phyloP scores from a whole-genome alignment of 1,140 invertebrate genomes.

The Leptinotarsa lineolata region DNA sequence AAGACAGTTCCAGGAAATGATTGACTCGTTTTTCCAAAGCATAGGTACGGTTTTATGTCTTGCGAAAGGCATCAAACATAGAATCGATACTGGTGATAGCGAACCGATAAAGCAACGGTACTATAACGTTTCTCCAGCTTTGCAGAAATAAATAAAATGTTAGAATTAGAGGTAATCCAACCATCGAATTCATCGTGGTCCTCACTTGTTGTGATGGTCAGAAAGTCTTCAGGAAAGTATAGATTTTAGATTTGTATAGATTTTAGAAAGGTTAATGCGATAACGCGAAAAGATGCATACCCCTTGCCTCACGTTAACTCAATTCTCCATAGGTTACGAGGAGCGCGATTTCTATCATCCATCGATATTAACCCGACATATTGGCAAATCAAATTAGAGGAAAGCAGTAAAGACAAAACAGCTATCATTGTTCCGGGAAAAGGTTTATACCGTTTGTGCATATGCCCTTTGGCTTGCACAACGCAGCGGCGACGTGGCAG shows the following conservation, averaged over 20 bases:
- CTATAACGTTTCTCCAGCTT: slow-evolving; percentile 38
- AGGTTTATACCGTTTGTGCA: too few relatives aligned
- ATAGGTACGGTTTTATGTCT: background rate
- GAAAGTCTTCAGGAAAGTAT: slow-evolving; percentile 15
- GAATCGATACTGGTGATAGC: background rate
- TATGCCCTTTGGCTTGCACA: too few relatives aligned
- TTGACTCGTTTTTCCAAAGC: background rate
- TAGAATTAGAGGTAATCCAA: background rate
- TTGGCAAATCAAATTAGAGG: background rate
- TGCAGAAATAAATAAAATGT: slow-evolving; percentile 31
- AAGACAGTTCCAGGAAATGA: too few relatives aligned
- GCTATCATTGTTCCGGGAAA: slow-evolving; percentile 46
- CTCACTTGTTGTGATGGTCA: background rate
- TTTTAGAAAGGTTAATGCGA: too few relatives aligned
- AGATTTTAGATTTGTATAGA: slow-evolving; percentile 20
- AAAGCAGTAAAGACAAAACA: slow-evolving; percentile 44
- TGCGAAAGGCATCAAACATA: background rate
- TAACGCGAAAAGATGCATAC: too few relatives aligned
- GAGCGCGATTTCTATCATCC: too few relatives aligned
- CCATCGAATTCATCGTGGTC: too few relatives aligned
- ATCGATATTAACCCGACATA: too few relatives aligned
- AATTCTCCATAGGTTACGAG: too few relatives aligned
- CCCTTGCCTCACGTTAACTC: too few relatives aligned
- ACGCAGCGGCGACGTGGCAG: too few relatives aligned
- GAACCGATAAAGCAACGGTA: slow-evolving; percentile 38